Evolutionary conservation across 2,888 invertebrate species (phyloP), one percentile per base, ranked within the genome.

Genomic region (Drosophila colorata): DNA sequence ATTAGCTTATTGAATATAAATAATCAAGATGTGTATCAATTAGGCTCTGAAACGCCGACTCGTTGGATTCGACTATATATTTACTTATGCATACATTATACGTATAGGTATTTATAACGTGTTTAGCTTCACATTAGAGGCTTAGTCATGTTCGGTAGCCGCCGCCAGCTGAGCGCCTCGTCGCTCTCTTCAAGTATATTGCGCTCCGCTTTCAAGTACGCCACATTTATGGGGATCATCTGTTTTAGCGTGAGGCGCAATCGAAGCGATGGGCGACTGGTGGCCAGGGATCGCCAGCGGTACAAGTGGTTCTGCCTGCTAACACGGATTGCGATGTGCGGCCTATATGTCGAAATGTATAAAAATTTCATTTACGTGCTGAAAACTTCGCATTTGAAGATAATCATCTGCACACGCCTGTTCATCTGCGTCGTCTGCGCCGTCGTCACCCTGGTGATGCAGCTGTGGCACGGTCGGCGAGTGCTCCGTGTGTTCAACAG

Each of bases 81-180:
- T 2, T 20, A 20, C 20, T 8, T 25, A 28, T 28, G 0, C 3
- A 28, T 28, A 11, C 6, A 11, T n/a, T 14, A 14, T 16, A n/a
- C 2, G 20, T 37, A 38, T 14, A 16, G 20, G 46, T 31, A 25
- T 16, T 31, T 28, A 3, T 4, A 6, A 16, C n/a, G 2, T 13
- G 6, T 13, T 1, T 7, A 9, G 18, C 28, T 11, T 2, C 7
- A 6, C 33, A 33, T 18, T 16, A 31, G 35, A 7, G 2, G 18
- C 25, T 44, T 44, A 79, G 82, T 69, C 79, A 83, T 87, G 83
- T 65, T 79, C 11, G 57, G 52, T 31, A 44, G 40, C 33, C 61
- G 69, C 3, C 55, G 56, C 20, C 55, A 41, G n/a, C n/a, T 56
- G 11, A 63, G 51, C 40, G 67, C 66, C n/a, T 55, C 82, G n/a